Percentiles rank a stretch among this genome's conserved stretches.
Evolutionary conservation across 2,113 vertebrate genomes (phyloP).

Genomic region (Channa argus): DNA sequence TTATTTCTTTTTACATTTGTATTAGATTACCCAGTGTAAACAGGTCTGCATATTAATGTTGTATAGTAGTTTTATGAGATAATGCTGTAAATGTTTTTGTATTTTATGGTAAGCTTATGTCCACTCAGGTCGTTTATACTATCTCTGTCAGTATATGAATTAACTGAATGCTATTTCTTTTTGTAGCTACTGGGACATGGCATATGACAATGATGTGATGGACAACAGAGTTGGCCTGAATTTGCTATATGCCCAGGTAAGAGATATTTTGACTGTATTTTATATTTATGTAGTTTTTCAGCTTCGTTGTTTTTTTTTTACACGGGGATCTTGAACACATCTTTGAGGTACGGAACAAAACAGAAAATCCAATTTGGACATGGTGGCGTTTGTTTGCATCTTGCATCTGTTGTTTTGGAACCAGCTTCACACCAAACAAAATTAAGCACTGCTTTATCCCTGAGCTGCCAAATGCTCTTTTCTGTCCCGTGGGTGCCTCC

Average conservation of each 20-base stretch:
- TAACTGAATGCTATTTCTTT: background rate
- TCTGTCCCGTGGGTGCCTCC: slow-evolving; percentile 1
- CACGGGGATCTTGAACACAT: too few relatives aligned
- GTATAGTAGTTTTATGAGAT: too few relatives aligned
- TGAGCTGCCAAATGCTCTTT: slow-evolving; percentile 15
- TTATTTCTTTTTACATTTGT: too few relatives aligned
- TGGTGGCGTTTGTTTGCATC: slow-evolving; percentile 16
- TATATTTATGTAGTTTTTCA: background rate
- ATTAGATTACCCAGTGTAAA: too few relatives aligned
- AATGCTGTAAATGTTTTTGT: too few relatives aligned
- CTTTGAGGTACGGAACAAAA: slow-evolving; percentile 5
- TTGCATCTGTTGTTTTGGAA: background rate
- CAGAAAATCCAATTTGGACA: background rate
- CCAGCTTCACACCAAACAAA: slow-evolving; percentile 17
- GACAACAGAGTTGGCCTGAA: slow-evolving; percentile 95
- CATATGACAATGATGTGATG: slow-evolving; percentile 95
- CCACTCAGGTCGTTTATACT: too few relatives aligned
- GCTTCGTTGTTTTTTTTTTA: too few relatives aligned
- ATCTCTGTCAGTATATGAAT: too few relatives aligned
- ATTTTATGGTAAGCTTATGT: too few relatives aligned
- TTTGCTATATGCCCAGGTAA: slow-evolving; percentile 95
- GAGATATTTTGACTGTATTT: background rate
- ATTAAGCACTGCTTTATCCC: background rate
- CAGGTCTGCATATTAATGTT: too few relatives aligned
- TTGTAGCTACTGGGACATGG: slow-evolving; percentile 95